phyloP scores from a whole-genome alignment of 1,140 invertebrate genomes.

The Cotesia vestalis region DNA sequence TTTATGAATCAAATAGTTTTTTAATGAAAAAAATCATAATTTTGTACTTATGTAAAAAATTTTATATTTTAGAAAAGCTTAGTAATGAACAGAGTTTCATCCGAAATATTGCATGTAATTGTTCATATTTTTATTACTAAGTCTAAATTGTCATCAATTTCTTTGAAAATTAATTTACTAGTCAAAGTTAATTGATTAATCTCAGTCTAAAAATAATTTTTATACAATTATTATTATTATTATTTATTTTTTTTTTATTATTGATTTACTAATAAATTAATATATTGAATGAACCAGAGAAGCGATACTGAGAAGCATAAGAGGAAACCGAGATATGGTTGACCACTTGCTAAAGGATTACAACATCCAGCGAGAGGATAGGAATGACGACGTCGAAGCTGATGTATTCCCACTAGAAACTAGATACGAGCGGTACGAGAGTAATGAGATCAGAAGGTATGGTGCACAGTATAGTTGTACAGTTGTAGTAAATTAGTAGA shows the following conservation, averaged over 20 bases:
- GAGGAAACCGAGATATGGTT: constrained; percentile 75
- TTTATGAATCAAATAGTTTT: no score
- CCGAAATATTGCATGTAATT: no score
- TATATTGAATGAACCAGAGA: constrained; percentile 67
- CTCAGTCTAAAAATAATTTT: no score
- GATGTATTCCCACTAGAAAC: constrained; percentile 42
- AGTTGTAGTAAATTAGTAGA: not conserved
- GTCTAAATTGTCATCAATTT: no score
- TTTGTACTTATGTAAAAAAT: no score
- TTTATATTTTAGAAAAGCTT: no score
- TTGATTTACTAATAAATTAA: constrained; percentile 25
- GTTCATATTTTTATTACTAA: no score
- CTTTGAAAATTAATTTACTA: no score
- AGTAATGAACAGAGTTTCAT: no score
- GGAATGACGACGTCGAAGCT: constrained; percentile 39
- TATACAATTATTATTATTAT: not conserved
- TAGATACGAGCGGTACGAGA: constrained; percentile 57
- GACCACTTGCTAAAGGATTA: constrained; percentile 76
- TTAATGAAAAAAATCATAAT: no score
- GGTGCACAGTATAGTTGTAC: not conserved
- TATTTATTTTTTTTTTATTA: constrained; percentile 22
- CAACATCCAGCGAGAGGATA: constrained; percentile 52
- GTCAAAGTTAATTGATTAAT: no score
- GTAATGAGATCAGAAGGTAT: constrained; percentile 63
- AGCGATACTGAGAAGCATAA: constrained; percentile 78